These are phyloP conservation scores for Homalodisca vitripennis DNA, from an alignment of 1,140 invertebrate species.

Conservation along the genomic window DNA sequence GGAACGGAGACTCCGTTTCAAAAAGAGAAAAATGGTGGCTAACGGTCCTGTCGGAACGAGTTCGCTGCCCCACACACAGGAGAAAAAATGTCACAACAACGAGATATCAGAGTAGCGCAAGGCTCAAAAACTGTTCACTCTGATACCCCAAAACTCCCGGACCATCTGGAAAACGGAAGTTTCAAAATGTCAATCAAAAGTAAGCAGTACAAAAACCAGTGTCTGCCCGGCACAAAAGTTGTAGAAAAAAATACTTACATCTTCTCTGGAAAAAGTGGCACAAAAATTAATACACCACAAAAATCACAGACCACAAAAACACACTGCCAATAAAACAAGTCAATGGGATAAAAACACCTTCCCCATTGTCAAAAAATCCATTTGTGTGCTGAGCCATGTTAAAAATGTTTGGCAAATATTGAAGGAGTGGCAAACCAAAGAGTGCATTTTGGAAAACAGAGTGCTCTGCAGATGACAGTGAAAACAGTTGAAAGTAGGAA, in stretches of 20 bases:
- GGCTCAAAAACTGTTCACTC: conserved; percentile 34
- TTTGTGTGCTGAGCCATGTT: conserved; percentile 8
- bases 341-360: conserved; percentile 19
- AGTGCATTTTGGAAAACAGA: conserved; percentile 33
- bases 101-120: conserved; percentile 39
- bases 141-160: conserved; percentile 33
- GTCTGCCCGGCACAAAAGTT: conserved; percentile 35
- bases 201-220: conserved; percentile 32
- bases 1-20: background rate
- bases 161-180: conserved; percentile 28
- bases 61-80: conserved; percentile 68
- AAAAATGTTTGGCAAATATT: conserved; percentile 14
- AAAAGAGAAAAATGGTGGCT: conserved; percentile 19
- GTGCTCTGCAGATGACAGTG: conserved; percentile 36
- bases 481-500: conserved; percentile 43
- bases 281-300: conserved; percentile 24
- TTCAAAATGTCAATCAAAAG: conserved; percentile 31
- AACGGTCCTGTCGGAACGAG: conserved; percentile 39
- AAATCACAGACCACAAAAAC: conserved; percentile 19
- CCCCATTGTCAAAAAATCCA: background rate
- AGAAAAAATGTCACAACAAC: conserved; percentile 66
- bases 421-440: conserved; percentile 33
- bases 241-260: conserved; percentile 37
- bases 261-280: conserved; percentile 40
- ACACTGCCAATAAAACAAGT: conserved; percentile 20